These are phyloP conservation scores for Tupaia tana DNA, from an alignment of 2,113 vertebrate genomes.

Conservation along the genomic window DNA sequence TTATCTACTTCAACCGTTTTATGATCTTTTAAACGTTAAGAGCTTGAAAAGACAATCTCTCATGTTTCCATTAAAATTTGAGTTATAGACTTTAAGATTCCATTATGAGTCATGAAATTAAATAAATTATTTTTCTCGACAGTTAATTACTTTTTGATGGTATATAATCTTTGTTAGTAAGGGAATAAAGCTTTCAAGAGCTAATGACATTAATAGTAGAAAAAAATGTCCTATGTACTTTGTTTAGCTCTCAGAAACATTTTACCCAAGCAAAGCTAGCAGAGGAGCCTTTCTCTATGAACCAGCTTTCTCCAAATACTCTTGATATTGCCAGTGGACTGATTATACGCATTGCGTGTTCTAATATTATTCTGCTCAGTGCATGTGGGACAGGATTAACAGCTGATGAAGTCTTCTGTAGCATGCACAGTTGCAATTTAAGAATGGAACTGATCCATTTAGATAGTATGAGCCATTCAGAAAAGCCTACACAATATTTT, in stretches of 20 bases:
- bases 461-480: neutral
- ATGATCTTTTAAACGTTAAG: neutral
- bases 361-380: neutral
- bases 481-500: neutral
- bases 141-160: neutral
- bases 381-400: neutral
- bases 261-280: neutral
- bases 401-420: neutral
- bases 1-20: slow-evolving; percentile 8
- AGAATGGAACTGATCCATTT: neutral
- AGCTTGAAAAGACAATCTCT: neutral
- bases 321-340: neutral
- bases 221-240: neutral
- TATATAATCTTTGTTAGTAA: slow-evolving; percentile 6
- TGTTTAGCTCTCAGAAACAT: neutral
- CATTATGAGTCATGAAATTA: neutral
- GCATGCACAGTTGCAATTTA: neutral
- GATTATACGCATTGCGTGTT: neutral
- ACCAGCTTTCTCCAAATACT: neutral
- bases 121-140: neutral
- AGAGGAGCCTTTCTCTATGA: neutral
- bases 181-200: neutral
- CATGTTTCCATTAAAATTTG: neutral
- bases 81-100: slow-evolving; percentile 3
- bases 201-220: neutral